Evolutionary conservation across 23 tunicate species (phyloP), one percentile per base, ranked within the genome.

Genomic region (Oikopleura dioica): DNA sequence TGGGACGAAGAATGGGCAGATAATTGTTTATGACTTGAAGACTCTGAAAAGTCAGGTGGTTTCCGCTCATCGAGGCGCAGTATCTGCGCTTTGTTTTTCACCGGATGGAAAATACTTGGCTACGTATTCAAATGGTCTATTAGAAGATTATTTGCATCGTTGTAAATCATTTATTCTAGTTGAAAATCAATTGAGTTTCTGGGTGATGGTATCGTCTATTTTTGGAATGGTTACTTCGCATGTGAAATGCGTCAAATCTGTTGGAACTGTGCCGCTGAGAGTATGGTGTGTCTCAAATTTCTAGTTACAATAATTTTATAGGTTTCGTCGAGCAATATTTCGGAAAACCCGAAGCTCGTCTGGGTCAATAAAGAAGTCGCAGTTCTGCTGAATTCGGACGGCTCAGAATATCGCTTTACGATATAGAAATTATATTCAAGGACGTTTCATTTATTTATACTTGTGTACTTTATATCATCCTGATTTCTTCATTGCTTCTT

Each of bases 171-270:
- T n/a, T n/a, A 81, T 86, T 75, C 82, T 81, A 2, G 37, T 59
- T 0, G 96, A 89, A 29, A 82, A 84, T 38, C 84, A 69, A 36
- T 78, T 89, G 4, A 82, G 86, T 44, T 84, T 89, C 36, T 89
- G 96, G 96, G 78, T 79, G 44, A 89, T 89, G 1, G 84, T 89
- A 0, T 84, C 96, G 35, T 77, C 81, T 38, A 76, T 89, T 35
- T 89, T 89, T 51, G 96, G 96, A 0, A 89, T 89, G 96, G 76
- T 89, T 16, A 89, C 84, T 34, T 84, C 96, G 5, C 96, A 89
- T 75, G 89, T 89, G 38, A 89, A 89, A 69, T 81, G 85, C 38
- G 87, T 89, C 23, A 89, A 89, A 59, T 81, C 88, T 51, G 33
- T 87, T 30, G 82, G 79, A 35, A 79, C 82, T 9, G 80, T 87